phyloP scores from a whole-genome alignment of 1,140 invertebrate species.

The Sitophilus oryzae region DNA sequence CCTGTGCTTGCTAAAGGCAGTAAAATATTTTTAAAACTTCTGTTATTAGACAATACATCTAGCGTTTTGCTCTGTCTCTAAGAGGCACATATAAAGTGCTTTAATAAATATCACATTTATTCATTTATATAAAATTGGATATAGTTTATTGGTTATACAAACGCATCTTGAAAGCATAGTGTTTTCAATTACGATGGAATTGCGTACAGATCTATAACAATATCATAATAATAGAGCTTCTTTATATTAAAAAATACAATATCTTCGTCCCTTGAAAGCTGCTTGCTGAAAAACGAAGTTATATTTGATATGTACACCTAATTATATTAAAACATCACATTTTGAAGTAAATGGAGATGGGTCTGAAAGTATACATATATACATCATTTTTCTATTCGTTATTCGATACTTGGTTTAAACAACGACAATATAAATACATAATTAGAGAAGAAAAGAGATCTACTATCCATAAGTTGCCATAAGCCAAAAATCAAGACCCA shows the following conservation, averaged over 20 bases:
- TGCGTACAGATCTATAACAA: not conserved
- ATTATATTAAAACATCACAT: conserved; percentile 37
- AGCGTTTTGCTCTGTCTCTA: conserved; percentile 4
- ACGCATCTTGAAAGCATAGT: conserved; percentile 8
- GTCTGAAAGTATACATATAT: not conserved
- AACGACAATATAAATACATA: no score
- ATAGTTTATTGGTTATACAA: conserved; percentile 11
- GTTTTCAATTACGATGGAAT: not conserved
- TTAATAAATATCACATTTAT: conserved; percentile 27
- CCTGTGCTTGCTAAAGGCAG: conserved; percentile 23
- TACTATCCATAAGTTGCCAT: no score
- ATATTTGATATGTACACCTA: conserved; percentile 38
- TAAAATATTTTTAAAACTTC: not conserved
- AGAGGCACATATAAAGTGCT: conserved; percentile 10
- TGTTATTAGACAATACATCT: not conserved
- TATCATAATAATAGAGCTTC: not conserved
- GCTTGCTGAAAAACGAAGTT: conserved; percentile 1
- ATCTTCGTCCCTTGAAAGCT: not conserved
- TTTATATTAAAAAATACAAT: conserved; percentile 10
- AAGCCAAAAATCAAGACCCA: no score
- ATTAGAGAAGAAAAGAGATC: no score
- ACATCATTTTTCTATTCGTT: no score
- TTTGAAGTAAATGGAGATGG: conserved; percentile 20
- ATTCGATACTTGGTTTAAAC: no score
- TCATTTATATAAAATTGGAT: conserved; percentile 7